Base-by-base conservation (phyloP, 2,113 vertebrate species). In the Pelobates fuscus region DNA sequence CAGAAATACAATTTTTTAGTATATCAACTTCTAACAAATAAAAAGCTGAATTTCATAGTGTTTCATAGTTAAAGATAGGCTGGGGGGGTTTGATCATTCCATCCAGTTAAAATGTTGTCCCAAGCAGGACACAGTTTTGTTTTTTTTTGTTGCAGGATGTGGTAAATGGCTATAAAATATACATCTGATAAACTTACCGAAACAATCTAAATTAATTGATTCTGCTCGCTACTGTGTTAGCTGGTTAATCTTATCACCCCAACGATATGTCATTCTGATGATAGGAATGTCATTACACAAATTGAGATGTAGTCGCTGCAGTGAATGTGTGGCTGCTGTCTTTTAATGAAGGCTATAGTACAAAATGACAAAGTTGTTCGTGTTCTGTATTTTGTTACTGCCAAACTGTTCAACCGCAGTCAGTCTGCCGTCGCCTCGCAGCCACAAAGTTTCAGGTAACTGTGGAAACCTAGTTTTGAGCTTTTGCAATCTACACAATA, bases 361-460 rank as follows among this genome's bases (percentile, higher is more conserved):
- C 24, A 79, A 37, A 2, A 10, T 43, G 78, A 25, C 25, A 57
- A 79, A 78, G 0, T 2, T 2, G 3, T 77, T 30, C 49, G 32
- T 43, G 18, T 66, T 81, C 76, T 55, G 0, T 52, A 29, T 0
- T 0, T 52, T 6, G 2, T 10, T 58, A 11, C 76, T 78, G 78
- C 62, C 67, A 71, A 78, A 46, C 54, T 43, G 49, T 41, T 68
- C 30, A 64, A 55, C 66, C 61, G 57, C 0, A 0, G 15, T 14
- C 54, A 63, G 14, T 23, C 54, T 68, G 27, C 20, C 1, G 32
- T 80, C 60, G 64, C 14, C 44, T 49, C 52, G 5, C 30, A 77
- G 63, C 66, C 63, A 54, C 27, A n/a, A 32, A 73, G 68, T 73
- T 80, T 81, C 77, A 78, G 77, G 72, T 74, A 71, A 14, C 46